Conservation (phyloP, 2,113 vertebrate species). For the Coracopsis vasa region DNA sequence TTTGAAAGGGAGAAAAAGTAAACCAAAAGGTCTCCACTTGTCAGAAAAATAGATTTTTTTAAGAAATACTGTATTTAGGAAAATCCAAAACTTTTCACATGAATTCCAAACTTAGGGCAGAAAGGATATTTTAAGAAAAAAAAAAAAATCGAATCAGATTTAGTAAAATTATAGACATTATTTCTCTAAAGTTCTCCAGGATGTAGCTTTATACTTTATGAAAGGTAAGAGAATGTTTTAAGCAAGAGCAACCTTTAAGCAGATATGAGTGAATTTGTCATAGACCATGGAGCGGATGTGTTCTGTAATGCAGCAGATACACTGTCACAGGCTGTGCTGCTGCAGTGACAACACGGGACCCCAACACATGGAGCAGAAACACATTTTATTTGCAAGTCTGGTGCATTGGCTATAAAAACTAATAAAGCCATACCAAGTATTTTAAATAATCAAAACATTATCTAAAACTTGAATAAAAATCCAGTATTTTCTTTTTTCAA, state of each 20-base stretch:
- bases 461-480: not conserved
- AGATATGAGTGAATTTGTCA: not conserved
- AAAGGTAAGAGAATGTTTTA: not conserved
- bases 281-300: not conserved
- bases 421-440: not conserved
- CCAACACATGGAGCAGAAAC: not conserved
- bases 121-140: not conserved
- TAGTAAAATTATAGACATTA: not conserved
- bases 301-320: not conserved
- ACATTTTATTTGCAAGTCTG: not conserved
- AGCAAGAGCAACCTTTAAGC: not conserved
- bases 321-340: not conserved
- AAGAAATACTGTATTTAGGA: not conserved
- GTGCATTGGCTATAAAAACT: not conserved
- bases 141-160: not conserved
- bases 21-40: not conserved
- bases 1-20: not conserved
- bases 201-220: not conserved
- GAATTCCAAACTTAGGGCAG: not conserved
- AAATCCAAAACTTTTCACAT: not conserved
- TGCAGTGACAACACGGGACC: not conserved
- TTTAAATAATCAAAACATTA: not conserved
- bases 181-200: not conserved
- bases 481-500: not conserved
- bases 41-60: not conserved